Conservation (phyloP, 2,888 invertebrate species). For the Acronicta aceris region DNA sequence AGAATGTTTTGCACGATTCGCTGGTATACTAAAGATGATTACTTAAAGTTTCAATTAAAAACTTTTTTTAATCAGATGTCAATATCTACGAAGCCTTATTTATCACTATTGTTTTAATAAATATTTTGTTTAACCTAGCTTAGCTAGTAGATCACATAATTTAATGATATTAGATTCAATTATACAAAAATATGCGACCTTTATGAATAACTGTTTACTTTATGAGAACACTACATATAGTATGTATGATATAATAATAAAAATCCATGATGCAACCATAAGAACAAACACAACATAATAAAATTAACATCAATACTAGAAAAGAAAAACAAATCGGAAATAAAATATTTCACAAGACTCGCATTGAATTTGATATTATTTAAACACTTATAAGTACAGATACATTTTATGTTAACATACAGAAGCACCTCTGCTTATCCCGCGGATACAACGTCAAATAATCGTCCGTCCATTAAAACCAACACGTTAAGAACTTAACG, state of each 20-base stretch:
- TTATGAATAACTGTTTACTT: slow-evolving; percentile 19
- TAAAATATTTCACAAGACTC: slow-evolving; percentile 31
- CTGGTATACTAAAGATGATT: too few species aligned
- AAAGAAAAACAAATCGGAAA: slow-evolving; percentile 24
- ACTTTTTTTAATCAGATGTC: not conserved
- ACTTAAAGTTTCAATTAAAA: too few species aligned
- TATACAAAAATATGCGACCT: slow-evolving; percentile 13
- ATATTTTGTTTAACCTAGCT: slow-evolving; percentile 48
- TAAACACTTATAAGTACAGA: slow-evolving; percentile 56
- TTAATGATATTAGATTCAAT: slow-evolving; percentile 31
- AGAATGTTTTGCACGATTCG: too few species aligned
- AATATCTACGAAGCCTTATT: slow-evolving; percentile 28
- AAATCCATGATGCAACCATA: slow-evolving; percentile 15
- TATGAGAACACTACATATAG: not conserved
- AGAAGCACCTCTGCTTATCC: slow-evolving; percentile 59
- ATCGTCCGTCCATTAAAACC: slow-evolving; percentile 32
- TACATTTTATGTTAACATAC: slow-evolving; percentile 52
- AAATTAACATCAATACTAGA: slow-evolving; percentile 28
- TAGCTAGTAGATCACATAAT: slow-evolving; percentile 57
- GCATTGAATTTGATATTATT: slow-evolving; percentile 44
- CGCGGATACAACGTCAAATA: slow-evolving; percentile 40
- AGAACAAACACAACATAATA: slow-evolving; percentile 18
- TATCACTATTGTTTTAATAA: slow-evolving; percentile 3
- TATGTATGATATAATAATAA: slow-evolving; percentile 4
- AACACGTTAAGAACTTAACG: slow-evolving; percentile 32